Evolutionary conservation across 2,888 invertebrate genomes (phyloP).

Genomic region (Listrodromus nycthemerus): DNA sequence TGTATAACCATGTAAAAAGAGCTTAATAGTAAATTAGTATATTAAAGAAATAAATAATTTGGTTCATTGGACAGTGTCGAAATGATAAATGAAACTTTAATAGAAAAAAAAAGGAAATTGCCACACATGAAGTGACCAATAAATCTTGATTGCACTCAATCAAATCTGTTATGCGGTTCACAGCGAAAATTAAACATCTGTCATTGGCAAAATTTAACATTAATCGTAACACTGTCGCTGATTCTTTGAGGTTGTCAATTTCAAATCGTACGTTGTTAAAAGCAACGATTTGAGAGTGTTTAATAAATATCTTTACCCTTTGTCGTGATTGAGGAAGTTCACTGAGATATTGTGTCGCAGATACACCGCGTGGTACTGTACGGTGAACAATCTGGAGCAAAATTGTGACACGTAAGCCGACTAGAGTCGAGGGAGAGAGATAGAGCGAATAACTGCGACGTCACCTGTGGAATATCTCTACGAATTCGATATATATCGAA

Average conservation of each 20-base stretch:
- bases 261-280: not conserved
- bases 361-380: not conserved
- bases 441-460: not conserved
- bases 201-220: not conserved
- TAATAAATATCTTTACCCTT: constrained; percentile 18
- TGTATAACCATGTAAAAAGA: no score
- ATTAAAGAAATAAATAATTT: no score
- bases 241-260: not conserved
- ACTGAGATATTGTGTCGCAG: not conserved
- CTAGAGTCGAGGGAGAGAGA: not conserved
- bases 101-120: not conserved
- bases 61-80: not conserved
- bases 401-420: constrained; percentile 35
- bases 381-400: constrained; percentile 35
- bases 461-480: constrained; percentile 19
- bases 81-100: not conserved
- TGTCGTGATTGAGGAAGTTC: not conserved
- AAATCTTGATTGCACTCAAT: not conserved
- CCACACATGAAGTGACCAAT: not conserved
- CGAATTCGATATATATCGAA: constrained; percentile 17
- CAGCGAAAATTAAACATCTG: not conserved
- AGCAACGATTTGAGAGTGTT: not conserved
- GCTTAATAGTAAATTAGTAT: no score
- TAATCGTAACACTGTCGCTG: constrained; percentile 2
- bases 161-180: not conserved